These are phyloP conservation scores for Mus spretus DNA, from an alignment of 2,797 vertebrate species.

Conservation along the genomic window DNA sequence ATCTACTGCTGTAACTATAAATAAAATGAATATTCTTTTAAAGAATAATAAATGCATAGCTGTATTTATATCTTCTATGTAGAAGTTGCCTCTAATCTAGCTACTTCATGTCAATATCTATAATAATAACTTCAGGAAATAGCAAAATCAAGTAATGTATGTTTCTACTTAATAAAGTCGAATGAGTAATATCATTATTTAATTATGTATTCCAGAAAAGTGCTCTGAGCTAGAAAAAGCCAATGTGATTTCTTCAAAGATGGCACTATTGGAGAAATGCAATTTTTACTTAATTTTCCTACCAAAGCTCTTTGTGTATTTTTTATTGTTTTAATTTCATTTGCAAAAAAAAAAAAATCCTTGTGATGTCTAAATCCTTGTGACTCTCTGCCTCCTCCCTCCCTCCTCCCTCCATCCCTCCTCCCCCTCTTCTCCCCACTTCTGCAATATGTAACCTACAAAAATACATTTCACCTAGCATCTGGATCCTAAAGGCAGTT, in stretches of 20 bases:
- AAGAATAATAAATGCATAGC: slow-evolving; percentile 29
- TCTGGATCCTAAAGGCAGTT: slow-evolving; percentile 16
- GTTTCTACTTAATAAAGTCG: slow-evolving; percentile 42
- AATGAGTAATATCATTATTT: slow-evolving; percentile 43
- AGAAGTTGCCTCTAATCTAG: neutral
- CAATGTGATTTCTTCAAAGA: slow-evolving; percentile 51
- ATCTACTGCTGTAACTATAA: neutral
- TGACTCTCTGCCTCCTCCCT: neutral
- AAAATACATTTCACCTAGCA: neutral
- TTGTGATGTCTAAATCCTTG: slow-evolving; percentile 6
- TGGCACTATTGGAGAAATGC: neutral
- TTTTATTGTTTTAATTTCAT: slow-evolving; percentile 59
- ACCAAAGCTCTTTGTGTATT: neutral
- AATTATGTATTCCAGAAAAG: slow-evolving; percentile 44
- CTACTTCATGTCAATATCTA: slow-evolving; percentile 17
- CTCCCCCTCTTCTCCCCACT: neutral
- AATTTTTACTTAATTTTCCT: slow-evolving; percentile 52
- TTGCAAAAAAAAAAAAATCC: neutral
- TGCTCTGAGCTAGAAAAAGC: neutral
- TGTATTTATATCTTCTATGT: neutral
- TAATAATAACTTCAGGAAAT: slow-evolving; percentile 52
- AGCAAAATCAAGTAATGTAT: slow-evolving; percentile 39
- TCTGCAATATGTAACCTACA: neutral
- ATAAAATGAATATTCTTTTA: slow-evolving; percentile 45
- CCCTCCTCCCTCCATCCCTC: neutral